Evolutionary conservation across 64 coral and sea anemone genomes (phyloP), one percentile per base, ranked within the genome.

Genomic region (Astreopora myriophthalma): DNA sequence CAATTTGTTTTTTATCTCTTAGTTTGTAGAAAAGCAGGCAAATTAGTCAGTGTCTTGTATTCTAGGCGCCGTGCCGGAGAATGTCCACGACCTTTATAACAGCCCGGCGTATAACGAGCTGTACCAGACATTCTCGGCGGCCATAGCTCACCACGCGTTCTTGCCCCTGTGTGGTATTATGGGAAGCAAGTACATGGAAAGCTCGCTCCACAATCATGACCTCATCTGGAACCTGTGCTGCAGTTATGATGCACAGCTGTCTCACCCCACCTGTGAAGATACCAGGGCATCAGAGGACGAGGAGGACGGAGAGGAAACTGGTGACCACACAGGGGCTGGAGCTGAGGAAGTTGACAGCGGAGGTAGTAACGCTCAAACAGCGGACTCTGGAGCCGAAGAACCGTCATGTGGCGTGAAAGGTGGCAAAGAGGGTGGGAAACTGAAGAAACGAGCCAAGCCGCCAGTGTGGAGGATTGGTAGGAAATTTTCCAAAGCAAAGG

Each of bases 201-300:
- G 40, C 28, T 35, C 75, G 2, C 81, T 98, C 14, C 88, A 83
- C 42, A 95, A 98, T 57, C 89, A 95, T 70, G 96, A 98, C 78
- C 79, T 98, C 60, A 98, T 98, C 31, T 98, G 96, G 96, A 89
- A 93, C 60, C 80, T 98, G 9, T 98, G 96, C 74, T 98, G 96
- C 87, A 89, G 68, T 26, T 48, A 93, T 34, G 96, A 98, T 86
- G 48, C 28, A 34, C 80, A 86, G 80, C 90, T 92, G 40, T 92
- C 89, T 61, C 78, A 92, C 68, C 89, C 89, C 28, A 63, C 77
- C 8, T 78, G 68, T 26, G 79, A 92, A 64, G 80, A 86, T 60
- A 27, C 30, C 14, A 69, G 79, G 79, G 55, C 34, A 8, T 82
- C 79, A 1, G 79, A 82, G 33, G 52, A 82, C 16, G 79, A 82